Percentiles rank a stretch among this genome's conserved stretches.
phyloP scores from a whole-genome alignment of 2,888 invertebrate genomes.

The Drosophila flavopinicola region DNA sequence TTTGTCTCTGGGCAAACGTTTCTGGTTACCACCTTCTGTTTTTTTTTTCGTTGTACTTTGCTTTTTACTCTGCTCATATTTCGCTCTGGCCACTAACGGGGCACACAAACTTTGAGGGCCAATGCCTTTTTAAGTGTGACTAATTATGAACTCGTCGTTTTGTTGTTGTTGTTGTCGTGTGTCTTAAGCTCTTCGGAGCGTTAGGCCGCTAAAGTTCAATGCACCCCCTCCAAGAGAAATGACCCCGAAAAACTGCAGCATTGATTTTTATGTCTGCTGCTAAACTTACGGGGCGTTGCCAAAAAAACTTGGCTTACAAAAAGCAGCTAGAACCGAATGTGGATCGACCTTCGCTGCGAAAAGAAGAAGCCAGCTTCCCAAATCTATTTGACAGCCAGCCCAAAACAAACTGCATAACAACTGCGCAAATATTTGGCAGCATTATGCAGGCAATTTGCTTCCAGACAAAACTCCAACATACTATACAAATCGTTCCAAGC shows the following conservation, averaged over 20 bases:
- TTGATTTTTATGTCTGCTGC: constrained; percentile 58
- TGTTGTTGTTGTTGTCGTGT: no score
- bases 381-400: constrained; percentile 40
- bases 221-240: constrained; percentile 25
- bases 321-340: constrained; percentile 25
- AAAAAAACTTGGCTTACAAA: constrained; percentile 34
- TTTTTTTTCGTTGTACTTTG: constrained; percentile 9
- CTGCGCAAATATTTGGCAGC: constrained; percentile 65
- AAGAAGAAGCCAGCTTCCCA: constrained; percentile 5
- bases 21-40: constrained; percentile 52
- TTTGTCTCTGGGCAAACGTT: constrained; percentile 33
- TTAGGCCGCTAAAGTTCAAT: constrained; percentile 56
- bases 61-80: constrained; percentile 60
- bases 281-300: constrained; percentile 17
- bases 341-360: constrained; percentile 25
- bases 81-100: constrained; percentile 68
- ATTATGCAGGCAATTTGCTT: constrained; percentile 68
- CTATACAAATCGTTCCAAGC: constrained; percentile 56
- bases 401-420: constrained; percentile 45
- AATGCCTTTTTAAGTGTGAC: constrained; percentile 79
- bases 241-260: constrained; percentile 39
- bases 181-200: constrained; percentile 54
- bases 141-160: constrained; percentile 70
- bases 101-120: constrained; percentile 64
- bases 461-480: constrained; percentile 49